Evolutionary conservation across 1,140 invertebrate genomes (phyloP), one percentile per base, ranked within the genome.

Genomic region (Temnothorax longispinosus): DNA sequence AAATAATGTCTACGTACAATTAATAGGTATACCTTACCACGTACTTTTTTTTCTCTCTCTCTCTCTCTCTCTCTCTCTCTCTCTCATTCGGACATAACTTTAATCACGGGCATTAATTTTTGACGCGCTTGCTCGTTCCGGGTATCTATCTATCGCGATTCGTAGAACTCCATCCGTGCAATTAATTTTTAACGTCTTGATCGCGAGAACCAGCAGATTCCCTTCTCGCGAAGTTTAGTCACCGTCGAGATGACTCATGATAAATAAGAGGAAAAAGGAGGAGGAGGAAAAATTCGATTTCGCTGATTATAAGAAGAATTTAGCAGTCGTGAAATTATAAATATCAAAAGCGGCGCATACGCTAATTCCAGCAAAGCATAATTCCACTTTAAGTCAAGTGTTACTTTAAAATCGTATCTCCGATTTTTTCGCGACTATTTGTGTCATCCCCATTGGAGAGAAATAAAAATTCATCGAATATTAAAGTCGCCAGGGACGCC

Each of bases 201-300:
- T 84, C 41, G 69, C 69, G 41, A 44, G 69, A 84, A 84, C n/a
- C 5, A 10, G 1, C 32, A 47, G 80, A 74, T 84, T 60, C 69
- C 69, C 50, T 58, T 78, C 58, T 64, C 81, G 76, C 60, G 8
- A 82, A 90, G 60, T 88, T 88, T 75, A 76, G 74, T 80, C 78
- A 82, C 54, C 54, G 35, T 72, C 35, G 38, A 15, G 56, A 47
- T 56, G 50, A 58, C 38, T 77, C 72, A 2, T 69, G 77, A 41
- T 65, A 35, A 62, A 60, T 54, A 41, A 69, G 18, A 10, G 7
- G 18, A 41, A 38, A 1, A 11, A 32, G 7, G 41, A 15, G 6
- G 2, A 58, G 13, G 1, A 67, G 32, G 11, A 50, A 41, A 65
- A 21, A 54, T 27, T 32, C 7, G 11, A 47, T 72, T 50, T 44